Base-by-base conservation (phyloP, 2,888 invertebrate genomes). In the Tipula confusa region DNA sequence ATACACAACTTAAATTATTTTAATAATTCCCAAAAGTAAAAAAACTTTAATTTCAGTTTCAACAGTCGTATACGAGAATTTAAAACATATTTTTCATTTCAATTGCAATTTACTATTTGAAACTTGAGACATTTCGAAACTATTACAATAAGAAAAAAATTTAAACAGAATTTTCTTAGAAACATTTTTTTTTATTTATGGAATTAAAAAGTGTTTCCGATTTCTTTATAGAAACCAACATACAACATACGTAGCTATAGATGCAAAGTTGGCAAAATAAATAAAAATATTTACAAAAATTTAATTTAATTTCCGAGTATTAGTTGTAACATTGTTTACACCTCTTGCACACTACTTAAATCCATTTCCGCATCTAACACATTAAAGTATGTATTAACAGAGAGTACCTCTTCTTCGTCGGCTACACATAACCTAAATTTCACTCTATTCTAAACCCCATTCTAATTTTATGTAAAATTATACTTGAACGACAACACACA, bases 81-180 rank as follows among this genome's bases (percentile, higher is more conserved):
- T n/a, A n/a, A 43, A 43, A 43, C 2, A 64, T 64, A 64, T 64
- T 64, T 64, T 64, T 64, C 24, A 64, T 64, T 64, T 64, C 64
- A 64, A 64, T 64, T 64, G 64, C 64, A 64, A 64, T 64, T 64
- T 24, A 64, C 24, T 24, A 64, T 64, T n/a, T 64, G 64, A 64
- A 64, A 64, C 24, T 24, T 64, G 64, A 64, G 64, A 64, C 64
- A 64, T 64, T 64, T 64, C 64, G 64, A 64, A 64, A 64, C 24
- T 64, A 64, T 15, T 43, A 43, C 7, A n/a, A n/a, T 36, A 9
- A 43, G 24, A 24, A 64, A 64, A 64, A 43, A 24, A 43, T 43
- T 64, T 2, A 64, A 64, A 64, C 64, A 64, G 1, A 64, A 64
- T 64, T 64, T 64, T 64, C 64, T 24, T 64, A 64, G 64, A 64